Evolutionary conservation across 2,888 invertebrate genomes (phyloP).

Genomic region (Dynastes tityus): DNA sequence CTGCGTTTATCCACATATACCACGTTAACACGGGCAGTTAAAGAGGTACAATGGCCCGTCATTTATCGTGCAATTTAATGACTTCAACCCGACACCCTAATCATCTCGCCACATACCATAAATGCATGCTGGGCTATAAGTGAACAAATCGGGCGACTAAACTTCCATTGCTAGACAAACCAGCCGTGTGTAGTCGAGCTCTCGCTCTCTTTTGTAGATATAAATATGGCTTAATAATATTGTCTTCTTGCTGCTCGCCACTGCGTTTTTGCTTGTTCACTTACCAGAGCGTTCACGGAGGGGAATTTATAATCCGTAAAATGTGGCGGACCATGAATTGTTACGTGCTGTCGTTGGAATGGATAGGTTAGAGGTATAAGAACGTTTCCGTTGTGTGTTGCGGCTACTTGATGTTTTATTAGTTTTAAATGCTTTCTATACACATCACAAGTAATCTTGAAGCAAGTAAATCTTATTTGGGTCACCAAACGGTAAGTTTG

Average conservation of each 20-base stretch:
- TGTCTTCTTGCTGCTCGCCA: constrained; percentile 49
- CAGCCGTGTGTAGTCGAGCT: constrained; percentile 28
- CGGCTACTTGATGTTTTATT: too few species aligned
- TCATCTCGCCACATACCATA: constrained; percentile 44
- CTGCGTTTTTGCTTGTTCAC: constrained; percentile 33
- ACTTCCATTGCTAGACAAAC: constrained; percentile 46
- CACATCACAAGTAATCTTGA: too few species aligned
- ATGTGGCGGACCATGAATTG: constrained; percentile 55
- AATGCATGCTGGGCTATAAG: constrained; percentile 26
- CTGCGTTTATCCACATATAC: too few species aligned
- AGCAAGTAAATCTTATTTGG: too few species aligned
- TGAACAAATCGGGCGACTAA: constrained; percentile 39
- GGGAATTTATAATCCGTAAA: constrained; percentile 61
- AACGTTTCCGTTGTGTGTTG: too few species aligned
- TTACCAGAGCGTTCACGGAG: constrained; percentile 42
- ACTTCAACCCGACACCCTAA: constrained; percentile 57
- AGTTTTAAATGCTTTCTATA: too few species aligned
- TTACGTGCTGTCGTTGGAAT: constrained; percentile 22
- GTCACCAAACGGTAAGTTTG: too few species aligned
- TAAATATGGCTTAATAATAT: constrained; percentile 58
- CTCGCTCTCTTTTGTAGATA: constrained; percentile 43
- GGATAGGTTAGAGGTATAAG: background rate
- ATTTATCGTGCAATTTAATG: constrained; percentile 59
- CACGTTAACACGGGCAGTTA: constrained; percentile 55
- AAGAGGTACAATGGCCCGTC: constrained; percentile 52